phyloP scores from a whole-genome alignment of 2,113 vertebrate species.

The Labeo catla region DNA sequence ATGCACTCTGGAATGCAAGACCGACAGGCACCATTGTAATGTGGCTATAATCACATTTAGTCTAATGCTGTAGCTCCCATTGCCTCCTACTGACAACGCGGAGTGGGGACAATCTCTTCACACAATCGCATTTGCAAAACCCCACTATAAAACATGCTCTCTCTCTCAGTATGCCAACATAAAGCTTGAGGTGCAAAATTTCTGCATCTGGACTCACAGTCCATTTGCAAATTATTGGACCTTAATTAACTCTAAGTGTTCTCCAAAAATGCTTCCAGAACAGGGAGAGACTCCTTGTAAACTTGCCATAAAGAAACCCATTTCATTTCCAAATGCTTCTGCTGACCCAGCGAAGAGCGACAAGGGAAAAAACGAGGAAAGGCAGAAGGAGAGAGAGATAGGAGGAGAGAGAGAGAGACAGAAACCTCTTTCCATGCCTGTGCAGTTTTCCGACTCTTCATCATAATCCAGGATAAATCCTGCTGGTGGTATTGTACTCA shows the following conservation, averaged over 20 bases:
- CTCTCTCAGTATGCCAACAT: conserved; percentile 18
- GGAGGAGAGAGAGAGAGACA: conserved; percentile 23
- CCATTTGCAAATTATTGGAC: conserved; percentile 50
- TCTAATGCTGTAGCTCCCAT: conserved; percentile 56
- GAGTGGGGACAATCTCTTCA: conserved; percentile 45
- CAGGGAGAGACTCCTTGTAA: conserved; percentile 28
- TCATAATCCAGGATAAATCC: conserved; percentile 62
- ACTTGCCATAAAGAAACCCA: conserved; percentile 38
- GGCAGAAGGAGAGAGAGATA: conserved; percentile 38
- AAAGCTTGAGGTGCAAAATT: conserved; percentile 28
- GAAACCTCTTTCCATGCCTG: conserved; percentile 52
- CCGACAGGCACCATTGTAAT: conserved; percentile 60
- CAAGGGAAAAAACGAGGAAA: conserved; percentile 51
- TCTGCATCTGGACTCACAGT: conserved; percentile 6
- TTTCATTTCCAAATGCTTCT: conserved; percentile 49
- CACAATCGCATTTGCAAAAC: conserved; percentile 49
- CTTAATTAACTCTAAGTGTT: conserved; percentile 50
- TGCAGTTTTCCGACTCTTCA: conserved; percentile 61
- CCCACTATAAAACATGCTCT: conserved; percentile 33
- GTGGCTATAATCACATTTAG: conserved; percentile 57
- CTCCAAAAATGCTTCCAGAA: conserved; percentile 29
- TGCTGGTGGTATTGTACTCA: conserved; percentile 61
- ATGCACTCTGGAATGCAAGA: conserved; percentile 45
- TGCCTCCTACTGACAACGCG: conserved; percentile 52
- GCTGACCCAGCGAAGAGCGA: conserved; percentile 40